Conservation (phyloP, 2,888 invertebrate genomes). For the Pristionchus fissidentatus region DNA sequence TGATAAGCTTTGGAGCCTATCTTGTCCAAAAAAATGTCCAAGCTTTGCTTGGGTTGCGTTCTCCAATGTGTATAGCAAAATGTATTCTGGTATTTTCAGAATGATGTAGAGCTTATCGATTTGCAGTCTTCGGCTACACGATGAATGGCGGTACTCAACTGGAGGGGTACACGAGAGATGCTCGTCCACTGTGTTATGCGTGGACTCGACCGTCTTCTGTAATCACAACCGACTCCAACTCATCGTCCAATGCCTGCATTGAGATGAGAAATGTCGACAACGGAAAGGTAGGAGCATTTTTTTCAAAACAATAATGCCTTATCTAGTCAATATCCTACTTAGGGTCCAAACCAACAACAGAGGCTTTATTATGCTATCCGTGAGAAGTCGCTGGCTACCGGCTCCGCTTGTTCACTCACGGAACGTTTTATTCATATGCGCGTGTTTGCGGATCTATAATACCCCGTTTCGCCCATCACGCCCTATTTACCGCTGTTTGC, state of each 20-base stretch:
- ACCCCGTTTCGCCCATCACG: background rate
- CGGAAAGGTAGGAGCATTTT: constrained; percentile 33
- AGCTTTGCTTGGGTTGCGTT: too few species aligned
- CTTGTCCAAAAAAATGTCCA: too few species aligned
- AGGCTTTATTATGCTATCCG: too few species aligned
- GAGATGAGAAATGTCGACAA: constrained; percentile 2
- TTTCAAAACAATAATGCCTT: too few species aligned
- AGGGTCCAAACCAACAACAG: too few species aligned
- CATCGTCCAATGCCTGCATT: constrained; percentile 1
- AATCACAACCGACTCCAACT: background rate
- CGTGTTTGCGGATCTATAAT: background rate
- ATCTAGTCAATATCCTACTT: too few species aligned
- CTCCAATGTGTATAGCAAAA: too few species aligned
- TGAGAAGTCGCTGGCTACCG: too few species aligned
- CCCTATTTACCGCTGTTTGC: constrained; percentile 11
- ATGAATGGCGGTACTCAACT: background rate
- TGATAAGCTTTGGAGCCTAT: too few species aligned
- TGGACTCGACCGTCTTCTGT: constrained; percentile 8
- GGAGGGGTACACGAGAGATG: background rate
- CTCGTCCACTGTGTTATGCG: constrained; percentile 20
- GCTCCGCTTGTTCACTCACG: too few species aligned
- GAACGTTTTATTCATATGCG: background rate
- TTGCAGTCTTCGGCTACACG: constrained; percentile 12
- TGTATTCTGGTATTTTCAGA: too few species aligned
- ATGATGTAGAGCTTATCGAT: too few species aligned